These are phyloP conservation scores for Shargacucullia verbasci DNA, from an alignment of 2,888 invertebrate species.

Conservation along the genomic window DNA sequence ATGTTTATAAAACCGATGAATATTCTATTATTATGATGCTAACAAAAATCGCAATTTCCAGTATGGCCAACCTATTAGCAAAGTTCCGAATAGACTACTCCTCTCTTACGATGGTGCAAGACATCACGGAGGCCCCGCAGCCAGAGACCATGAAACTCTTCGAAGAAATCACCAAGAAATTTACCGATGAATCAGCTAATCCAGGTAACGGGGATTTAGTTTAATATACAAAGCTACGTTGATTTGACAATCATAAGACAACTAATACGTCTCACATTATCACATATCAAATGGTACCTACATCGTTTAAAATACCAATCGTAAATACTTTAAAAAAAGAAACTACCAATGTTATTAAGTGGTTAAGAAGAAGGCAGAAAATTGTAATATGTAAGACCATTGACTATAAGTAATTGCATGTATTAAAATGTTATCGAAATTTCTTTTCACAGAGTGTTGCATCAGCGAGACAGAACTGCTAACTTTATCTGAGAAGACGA, in stretches of 20 bases:
- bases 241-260: no score
- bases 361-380: no score
- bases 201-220: conserved; percentile 61
- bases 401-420: no score
- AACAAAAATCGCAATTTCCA: conserved; percentile 73
- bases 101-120: conserved; percentile 96
- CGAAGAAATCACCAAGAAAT: conserved; percentile 92
- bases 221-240: no score
- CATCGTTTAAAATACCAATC: no score
- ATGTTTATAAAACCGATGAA: no score
- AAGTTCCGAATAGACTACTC: conserved; percentile 99
- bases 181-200: conserved; percentile 82
- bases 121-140: conserved; percentile 95
- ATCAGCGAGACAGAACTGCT: conserved; percentile 93
- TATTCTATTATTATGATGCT: no score
- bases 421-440: background rate
- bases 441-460: conserved; percentile 86
- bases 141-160: conserved; percentile 93
- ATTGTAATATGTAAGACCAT: no score
- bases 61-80: conserved; percentile 97
- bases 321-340: no score
- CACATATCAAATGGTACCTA: no score
- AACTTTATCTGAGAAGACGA: conserved; percentile 95
- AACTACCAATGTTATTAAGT: no score
- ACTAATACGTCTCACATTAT: no score